Percentiles rank a stretch among this genome's conserved stretches.
These are phyloP conservation scores for Cetonia aurata DNA, from an alignment of 2,888 invertebrate genomes.

Conservation along the genomic window DNA sequence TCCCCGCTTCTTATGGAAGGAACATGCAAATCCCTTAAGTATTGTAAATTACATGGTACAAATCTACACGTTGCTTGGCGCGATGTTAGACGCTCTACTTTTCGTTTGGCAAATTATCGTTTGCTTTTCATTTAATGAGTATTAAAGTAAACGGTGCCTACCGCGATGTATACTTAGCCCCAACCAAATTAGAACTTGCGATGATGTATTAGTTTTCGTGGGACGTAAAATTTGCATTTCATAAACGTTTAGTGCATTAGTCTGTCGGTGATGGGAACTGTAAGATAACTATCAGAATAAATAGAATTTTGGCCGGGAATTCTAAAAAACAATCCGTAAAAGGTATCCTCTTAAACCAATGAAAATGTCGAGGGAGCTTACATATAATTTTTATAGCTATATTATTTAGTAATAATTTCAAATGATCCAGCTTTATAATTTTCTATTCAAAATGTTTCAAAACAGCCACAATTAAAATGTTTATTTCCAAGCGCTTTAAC, in stretches of 20 bases:
- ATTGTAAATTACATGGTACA: slow-evolving; percentile 39
- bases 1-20: background rate
- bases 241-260: slow-evolving; percentile 2
- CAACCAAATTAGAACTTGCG: slow-evolving; percentile 32
- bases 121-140: slow-evolving; percentile 25
- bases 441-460: background rate
- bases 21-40: slow-evolving; percentile 38
- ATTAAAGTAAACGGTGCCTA: slow-evolving; percentile 28
- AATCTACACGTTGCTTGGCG: slow-evolving; percentile 1
- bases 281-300: slow-evolving; percentile 18
- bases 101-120: slow-evolving; percentile 41
- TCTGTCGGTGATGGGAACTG: background rate
- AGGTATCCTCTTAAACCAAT: no score
- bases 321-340: background rate
- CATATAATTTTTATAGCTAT: no score
- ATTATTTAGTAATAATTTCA: background rate
- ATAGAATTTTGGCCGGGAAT: background rate
- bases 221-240: slow-evolving; percentile 37
- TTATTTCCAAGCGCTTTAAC: background rate
- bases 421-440: background rate
- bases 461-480: background rate
- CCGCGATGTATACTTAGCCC: slow-evolving; percentile 31
- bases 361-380: no score
- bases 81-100: slow-evolving; percentile 12
- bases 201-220: slow-evolving; percentile 37